Evolutionary conservation across 2,113 vertebrate genomes (phyloP), one percentile per base, ranked within the genome.

Genomic region (Alethe diademata): DNA sequence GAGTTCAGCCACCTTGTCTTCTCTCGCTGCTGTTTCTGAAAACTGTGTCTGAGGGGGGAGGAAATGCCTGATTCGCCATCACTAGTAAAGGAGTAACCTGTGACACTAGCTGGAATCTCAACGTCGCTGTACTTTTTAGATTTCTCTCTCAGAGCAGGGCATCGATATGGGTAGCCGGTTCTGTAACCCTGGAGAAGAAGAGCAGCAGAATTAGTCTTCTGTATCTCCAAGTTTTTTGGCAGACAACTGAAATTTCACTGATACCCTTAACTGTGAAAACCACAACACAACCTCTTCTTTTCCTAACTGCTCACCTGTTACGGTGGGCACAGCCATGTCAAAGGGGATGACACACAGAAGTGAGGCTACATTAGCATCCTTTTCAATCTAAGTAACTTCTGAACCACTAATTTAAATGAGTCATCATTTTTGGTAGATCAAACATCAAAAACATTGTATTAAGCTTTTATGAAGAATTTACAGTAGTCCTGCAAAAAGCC

Each of bases 1-100:
- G 99, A 98, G 98, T 98, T 99, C 96, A 99, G 97, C 99, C 99
- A 99, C 96, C 98, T 98, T 97, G 98, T 99, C 99, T 99, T 99
- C 98, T 99, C 99, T 33, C 99, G 99, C 97, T 99, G 99, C 97
- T 99, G 99, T 98, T 99, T 99, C 99, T 99, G 99, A 99, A 99
- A 99, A 99, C 99, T 99, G 98, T 99, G 99, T 97, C 99, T 99
- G 98, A 99, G 98, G 80, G 99, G 99, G 95, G 99, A 99, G 98
- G 99, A 98, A 95, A 99, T 98, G 93, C 99, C 99, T 89, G 99
- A 98, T 97, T 99, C 99, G 42, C 99, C 99, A 92, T 99, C 99
- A 92, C 99, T 99, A 96, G 98, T 98, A 71, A 99, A 98, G 91
- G 99, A 98, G 97, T 98, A 98, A 88, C 99, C 99, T 66, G 99